Base-by-base conservation (phyloP, 1,140 invertebrate genomes). In the Solenopsis invicta region DNA sequence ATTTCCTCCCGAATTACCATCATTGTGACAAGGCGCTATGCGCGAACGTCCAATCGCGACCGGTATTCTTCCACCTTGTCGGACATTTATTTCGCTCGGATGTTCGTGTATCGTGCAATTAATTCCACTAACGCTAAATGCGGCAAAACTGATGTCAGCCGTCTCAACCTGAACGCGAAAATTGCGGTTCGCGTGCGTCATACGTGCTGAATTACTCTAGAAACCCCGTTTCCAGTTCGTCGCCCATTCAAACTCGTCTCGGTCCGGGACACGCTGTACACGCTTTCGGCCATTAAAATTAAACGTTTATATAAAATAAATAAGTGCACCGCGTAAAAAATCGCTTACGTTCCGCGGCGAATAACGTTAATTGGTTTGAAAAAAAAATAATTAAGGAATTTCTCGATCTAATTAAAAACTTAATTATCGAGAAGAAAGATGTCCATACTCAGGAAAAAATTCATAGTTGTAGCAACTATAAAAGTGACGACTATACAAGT, bases 41-140 rank as follows among this genome's bases (percentile, higher is more conserved):
- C 10, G 50, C 37, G 24, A 61, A 54, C 9, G 61, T 18, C 41
- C 69, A 41, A 62, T 87, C 34, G 56, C 12, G 50, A 21, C 62
- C 71, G 59, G 64, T 69, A 52, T 81, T 66, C 61, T 74, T 78
- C 48, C 50, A 78, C 48, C 59, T 76, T 52, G 74, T 18, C 61
- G n/a, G 16, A 29, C 66, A 54, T 54, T 64, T 16, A 78, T 85
- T 72, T 50, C 37, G 41, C 24, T 72, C 74, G 5, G 34, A 37
- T 16, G 37, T 59, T 48, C 45, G 45, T 56, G 24, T 18, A 56
- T 37, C 54, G 54, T 62, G 41, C 82, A 90, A 89, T 90, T 90
- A 90, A 87, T 90, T 85, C 88, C 52, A 82, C 48, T 87, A 87
- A 90, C 81, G 72, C 48, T 89, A 89, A 81, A 89, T 34, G 48